Evolutionary conservation across 2,113 vertebrate genomes (phyloP), one percentile per base, ranked within the genome.

Genomic region (Triplophysa tibetana): DNA sequence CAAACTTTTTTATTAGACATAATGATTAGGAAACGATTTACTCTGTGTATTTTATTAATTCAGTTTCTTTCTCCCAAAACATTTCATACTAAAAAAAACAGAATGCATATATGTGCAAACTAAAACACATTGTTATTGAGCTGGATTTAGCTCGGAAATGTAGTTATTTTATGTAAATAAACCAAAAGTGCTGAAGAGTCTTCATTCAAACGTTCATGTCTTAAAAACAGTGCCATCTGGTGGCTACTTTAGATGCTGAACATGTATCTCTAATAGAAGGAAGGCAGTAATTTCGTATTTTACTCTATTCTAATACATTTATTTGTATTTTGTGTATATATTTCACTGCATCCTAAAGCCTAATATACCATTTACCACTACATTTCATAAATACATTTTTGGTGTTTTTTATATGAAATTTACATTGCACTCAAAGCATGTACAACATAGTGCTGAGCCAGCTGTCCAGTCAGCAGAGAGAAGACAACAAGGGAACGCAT

Each of bases 401-500:
- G 33, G 33, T 38, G 33, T 38, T 38, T 38, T 38, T 38, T 38
- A 38, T 5, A 38, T 38, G 6, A 38, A 5, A 38, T 38, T 38
- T 38, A 38, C 33, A 38, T 85, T 89, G 90, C 81, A 82, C 81
- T 87, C 79, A 84, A 88, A 87, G 70, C 89, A 81, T 86, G 83
- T 87, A 77, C 88, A 91, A 88, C 83, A 89, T 77, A 82, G 86
- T 29, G 62, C 68, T 86, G 85, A 82, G 73, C 81, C 74, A 86
- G 81, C 88, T 75, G 83, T 81, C 48, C 91, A 89, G 61, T 80
- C 13, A n/a, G 13, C 0, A 64, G 86, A 88, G 86, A 92, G 86
- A 91, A 88, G 83, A 82, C 70, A 87, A 73, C 87, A 75, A 76
- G 85, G 90, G 78, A 89, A 87, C 78, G 76, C 78, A 81, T 66